These are phyloP conservation scores for Drosophila buzzatii DNA, from an alignment of 2,888 invertebrate genomes.

Conservation along the genomic window DNA sequence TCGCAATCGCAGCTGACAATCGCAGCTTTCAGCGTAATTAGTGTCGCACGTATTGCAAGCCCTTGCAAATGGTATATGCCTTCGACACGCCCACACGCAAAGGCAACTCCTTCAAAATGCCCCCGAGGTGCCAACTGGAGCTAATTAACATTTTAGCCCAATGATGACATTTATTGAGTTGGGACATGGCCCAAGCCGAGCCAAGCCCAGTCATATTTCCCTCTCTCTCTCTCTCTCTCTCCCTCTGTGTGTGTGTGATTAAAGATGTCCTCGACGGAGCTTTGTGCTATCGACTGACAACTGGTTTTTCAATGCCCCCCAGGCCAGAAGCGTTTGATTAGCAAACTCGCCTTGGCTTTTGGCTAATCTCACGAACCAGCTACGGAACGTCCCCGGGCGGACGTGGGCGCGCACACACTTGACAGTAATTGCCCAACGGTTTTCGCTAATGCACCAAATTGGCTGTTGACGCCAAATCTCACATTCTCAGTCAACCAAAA, in stretches of 20 bases:
- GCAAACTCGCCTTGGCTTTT: conserved; percentile 45
- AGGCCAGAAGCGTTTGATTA: conserved; percentile 67
- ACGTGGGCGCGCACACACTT: conserved; percentile 38
- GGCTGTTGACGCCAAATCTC: conserved; percentile 78
- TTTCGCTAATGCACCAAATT: conserved; percentile 80
- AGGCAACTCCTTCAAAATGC: conserved; percentile 18
- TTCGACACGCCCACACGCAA: neutral
- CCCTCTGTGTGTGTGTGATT: conserved; percentile 35
- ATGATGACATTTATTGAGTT: conserved; percentile 64
- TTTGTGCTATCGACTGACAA: conserved; percentile 54
- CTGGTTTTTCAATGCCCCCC: conserved; percentile 57
- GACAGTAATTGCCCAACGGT: conserved; percentile 80
- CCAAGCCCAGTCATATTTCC: neutral
- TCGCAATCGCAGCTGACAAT: conserved; percentile 42
- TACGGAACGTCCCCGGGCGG: conserved; percentile 30
- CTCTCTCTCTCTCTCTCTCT: neutral
- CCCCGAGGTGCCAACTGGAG: conserved; percentile 15
- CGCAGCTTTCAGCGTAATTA: conserved; percentile 64
- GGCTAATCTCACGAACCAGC: conserved; percentile 54
- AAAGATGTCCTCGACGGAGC: conserved; percentile 44
- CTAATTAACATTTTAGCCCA: conserved; percentile 57
- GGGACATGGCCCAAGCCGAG: conserved; percentile 22
- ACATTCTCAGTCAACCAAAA: conserved; percentile 60
- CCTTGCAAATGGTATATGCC: conserved; percentile 15
- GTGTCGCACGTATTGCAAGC: conserved; percentile 35